phyloP scores from a whole-genome alignment of 2,113 vertebrate genomes.

The Perognathus longimembris region DNA sequence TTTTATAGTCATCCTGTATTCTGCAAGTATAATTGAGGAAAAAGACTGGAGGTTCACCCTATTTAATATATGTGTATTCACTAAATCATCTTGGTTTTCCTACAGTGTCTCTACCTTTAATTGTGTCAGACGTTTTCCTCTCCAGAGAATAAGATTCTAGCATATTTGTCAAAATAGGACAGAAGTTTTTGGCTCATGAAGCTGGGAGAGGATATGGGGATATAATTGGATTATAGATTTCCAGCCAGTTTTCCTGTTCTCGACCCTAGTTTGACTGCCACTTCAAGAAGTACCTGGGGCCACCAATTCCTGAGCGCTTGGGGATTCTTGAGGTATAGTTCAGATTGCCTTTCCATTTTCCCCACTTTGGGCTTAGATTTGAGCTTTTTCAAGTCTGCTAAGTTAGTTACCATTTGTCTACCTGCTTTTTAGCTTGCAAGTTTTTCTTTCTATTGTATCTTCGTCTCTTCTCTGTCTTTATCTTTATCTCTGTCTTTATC shows the following conservation, averaged over 20 bases:
- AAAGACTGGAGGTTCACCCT: not conserved
- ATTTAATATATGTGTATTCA: not conserved
- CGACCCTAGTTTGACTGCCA: slow-evolving; percentile 9
- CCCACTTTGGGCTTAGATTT: not conserved
- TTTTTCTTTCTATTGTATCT: not conserved
- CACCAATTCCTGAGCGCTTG: not conserved
- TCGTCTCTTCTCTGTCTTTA: not conserved
- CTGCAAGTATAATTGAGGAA: not conserved
- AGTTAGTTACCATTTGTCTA: not conserved
- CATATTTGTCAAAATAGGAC: not conserved
- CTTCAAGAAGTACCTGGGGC: not conserved
- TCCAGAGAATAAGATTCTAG: slow-evolving; percentile 30
- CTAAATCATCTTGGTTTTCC: not conserved
- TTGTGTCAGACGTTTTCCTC: not conserved
- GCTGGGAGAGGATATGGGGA: not conserved
- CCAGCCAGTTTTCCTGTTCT: not conserved
- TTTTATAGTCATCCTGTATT: not conserved
- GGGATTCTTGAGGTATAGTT: not conserved
- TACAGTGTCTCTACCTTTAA: not conserved
- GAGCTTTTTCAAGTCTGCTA: slow-evolving; percentile 6
- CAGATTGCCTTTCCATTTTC: not conserved
- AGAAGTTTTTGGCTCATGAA: not conserved
- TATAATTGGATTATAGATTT: slow-evolving; percentile 21
- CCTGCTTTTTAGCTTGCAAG: not conserved
- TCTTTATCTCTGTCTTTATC: not conserved